Percentiles rank a stretch among this genome's conserved stretches.
Evolutionary conservation across 2,888 invertebrate species (phyloP).

Genomic region (Platycheirus albimanus): DNA sequence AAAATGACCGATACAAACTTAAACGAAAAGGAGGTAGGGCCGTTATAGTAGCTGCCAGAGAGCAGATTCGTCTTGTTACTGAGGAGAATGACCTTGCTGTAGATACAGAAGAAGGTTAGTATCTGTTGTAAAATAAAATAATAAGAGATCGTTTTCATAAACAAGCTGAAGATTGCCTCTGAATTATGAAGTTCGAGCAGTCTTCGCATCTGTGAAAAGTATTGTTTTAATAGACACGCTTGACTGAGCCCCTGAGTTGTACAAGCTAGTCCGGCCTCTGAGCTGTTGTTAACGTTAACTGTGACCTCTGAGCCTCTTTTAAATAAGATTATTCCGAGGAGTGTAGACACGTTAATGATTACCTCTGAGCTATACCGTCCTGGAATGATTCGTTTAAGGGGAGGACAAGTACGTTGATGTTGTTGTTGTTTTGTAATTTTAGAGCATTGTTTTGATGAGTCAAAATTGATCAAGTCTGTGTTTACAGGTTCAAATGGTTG

Average conservation of each 20-base stretch:
- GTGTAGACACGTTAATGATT: background rate
- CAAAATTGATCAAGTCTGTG: constrained; percentile 21
- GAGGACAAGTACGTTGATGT: background rate
- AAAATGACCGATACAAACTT: too few relatives aligned
- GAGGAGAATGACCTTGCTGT: too few relatives aligned
- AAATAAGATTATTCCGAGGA: too few relatives aligned
- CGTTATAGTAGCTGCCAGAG: too few relatives aligned
- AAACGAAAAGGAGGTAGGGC: too few relatives aligned
- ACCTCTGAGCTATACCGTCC: constrained; percentile 12
- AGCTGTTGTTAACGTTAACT: too few relatives aligned
- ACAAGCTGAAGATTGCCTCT: constrained; percentile 9
- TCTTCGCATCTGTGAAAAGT: background rate
- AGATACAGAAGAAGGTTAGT: background rate
- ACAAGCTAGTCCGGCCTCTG: too few relatives aligned
- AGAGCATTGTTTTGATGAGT: constrained; percentile 18
- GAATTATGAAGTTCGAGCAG: background rate
- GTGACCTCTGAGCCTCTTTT: background rate
- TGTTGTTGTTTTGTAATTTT: background rate
- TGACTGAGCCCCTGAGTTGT: background rate
- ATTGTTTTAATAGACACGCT: constrained; percentile 4
- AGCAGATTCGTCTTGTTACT: too few relatives aligned
- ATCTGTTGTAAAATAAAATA: constrained; percentile 1
- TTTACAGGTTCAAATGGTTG: constrained; percentile 11
- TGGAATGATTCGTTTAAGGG: constrained; percentile 4
- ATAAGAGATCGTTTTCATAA: background rate